Evolutionary conservation across 2,113 vertebrate genomes (phyloP).

Genomic region (Bos javanicus): DNA sequence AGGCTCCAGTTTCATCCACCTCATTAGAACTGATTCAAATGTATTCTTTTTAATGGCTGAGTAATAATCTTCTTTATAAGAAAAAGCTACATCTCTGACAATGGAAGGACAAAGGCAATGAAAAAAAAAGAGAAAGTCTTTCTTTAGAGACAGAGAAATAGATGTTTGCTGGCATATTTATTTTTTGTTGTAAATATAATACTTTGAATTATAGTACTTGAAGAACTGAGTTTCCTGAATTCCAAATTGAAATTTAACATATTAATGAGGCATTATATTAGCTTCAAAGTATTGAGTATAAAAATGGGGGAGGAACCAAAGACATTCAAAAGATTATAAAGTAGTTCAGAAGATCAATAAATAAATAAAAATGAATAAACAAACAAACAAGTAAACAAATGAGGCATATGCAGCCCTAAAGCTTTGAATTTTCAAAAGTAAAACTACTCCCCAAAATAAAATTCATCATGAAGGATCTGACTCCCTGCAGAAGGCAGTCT

Average conservation of each 20-base stretch:
- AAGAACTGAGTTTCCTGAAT: background rate
- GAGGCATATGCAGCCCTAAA: background rate
- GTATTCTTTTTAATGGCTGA: too few species aligned
- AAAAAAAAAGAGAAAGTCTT: background rate
- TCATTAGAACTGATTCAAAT: too few species aligned
- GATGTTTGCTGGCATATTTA: background rate
- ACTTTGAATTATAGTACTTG: background rate
- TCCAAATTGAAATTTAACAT: background rate
- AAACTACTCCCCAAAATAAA: background rate
- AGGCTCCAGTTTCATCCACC: too few species aligned
- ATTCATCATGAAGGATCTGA: accelerated
- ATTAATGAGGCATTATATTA: background rate
- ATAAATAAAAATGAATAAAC: background rate
- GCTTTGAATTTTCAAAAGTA: background rate
- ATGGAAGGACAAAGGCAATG: background rate
- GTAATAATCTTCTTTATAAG: background rate
- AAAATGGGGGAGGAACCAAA: background rate
- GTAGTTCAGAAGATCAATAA: background rate
- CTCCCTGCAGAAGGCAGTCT: accelerated
- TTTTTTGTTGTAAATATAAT: background rate
- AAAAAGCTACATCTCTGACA: background rate
- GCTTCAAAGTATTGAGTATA: background rate
- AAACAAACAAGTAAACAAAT: background rate
- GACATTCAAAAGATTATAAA: background rate
- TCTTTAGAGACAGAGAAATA: background rate